Conservation (phyloP, 2,113 vertebrate species). For the Antennarius striatus region DNA sequence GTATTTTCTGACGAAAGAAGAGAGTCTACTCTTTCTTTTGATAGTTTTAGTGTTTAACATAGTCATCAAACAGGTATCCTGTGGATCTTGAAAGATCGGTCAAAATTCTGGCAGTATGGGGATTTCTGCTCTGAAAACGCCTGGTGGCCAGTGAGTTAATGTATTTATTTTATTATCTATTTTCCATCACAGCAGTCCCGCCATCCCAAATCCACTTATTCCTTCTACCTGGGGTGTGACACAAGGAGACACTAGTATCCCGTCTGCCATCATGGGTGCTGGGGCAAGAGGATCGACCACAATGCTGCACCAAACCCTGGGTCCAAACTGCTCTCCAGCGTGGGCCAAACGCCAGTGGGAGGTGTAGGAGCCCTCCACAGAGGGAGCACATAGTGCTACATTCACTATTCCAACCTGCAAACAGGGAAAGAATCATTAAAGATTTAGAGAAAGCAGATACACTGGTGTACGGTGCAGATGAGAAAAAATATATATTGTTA, state of each 20-base stretch:
- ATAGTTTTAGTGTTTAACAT: too few species aligned
- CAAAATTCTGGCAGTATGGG: too few species aligned
- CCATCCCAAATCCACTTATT: background rate
- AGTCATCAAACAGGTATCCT: too few species aligned
- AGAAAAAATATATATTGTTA: too few species aligned
- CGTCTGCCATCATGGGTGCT: constrained; percentile 72
- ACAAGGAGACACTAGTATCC: constrained; percentile 69
- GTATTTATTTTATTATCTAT: too few species aligned
- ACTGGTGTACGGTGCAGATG: too few species aligned
- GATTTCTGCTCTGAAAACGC: too few species aligned
- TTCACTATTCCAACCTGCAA: constrained; percentile 89
- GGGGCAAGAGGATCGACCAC: constrained; percentile 87
- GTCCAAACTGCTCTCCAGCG: constrained; percentile 93
- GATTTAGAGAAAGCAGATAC: background rate
- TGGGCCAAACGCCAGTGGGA: constrained; percentile 98
- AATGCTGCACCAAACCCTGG: constrained; percentile 97
- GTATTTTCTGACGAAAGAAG: too few species aligned
- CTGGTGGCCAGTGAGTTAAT: too few species aligned
- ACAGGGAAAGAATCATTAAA: background rate
- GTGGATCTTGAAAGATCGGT: too few species aligned
- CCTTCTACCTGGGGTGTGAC: constrained; percentile 81
- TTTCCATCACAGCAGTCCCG: background rate
- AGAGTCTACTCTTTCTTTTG: too few species aligned
- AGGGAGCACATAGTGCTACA: constrained; percentile 89
- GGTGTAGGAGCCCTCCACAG: constrained; percentile 92